phyloP scores from a whole-genome alignment of 2,797 vertebrate species.

The Varecia variegata region DNA sequence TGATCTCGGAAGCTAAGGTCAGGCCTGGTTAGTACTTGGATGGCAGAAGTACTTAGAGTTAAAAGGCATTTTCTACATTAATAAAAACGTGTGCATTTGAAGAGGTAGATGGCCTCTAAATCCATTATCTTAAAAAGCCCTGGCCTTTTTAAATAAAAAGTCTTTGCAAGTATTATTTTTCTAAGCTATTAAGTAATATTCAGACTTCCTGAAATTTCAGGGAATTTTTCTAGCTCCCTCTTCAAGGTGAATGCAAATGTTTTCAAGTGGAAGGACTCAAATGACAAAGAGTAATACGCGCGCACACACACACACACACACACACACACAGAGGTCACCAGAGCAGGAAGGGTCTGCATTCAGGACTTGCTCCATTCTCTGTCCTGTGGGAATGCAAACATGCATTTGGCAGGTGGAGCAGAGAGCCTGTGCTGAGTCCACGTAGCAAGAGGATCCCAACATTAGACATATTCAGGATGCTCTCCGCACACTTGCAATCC shows the following conservation, averaged over 20 bases:
- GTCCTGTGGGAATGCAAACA: background rate
- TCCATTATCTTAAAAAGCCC: constrained; percentile 63
- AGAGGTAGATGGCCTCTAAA: constrained; percentile 13
- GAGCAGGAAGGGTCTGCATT: background rate
- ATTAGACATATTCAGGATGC: background rate
- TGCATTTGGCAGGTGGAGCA: background rate
- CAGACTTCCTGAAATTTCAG: constrained; percentile 10
- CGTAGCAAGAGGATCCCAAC: background rate
- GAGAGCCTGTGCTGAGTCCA: background rate
- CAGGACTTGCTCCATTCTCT: background rate
- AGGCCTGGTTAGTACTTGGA: too few relatives aligned
- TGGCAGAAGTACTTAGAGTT: background rate
- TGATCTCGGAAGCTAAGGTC: too few relatives aligned
- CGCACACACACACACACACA: background rate
- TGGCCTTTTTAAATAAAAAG: constrained; percentile 36
- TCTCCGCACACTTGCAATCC: background rate
- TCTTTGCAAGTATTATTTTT: constrained; percentile 43
- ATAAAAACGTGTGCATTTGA: background rate
- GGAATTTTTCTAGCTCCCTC: background rate
- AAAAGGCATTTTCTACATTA: background rate
- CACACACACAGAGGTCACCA: background rate
- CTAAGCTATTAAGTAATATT: constrained; percentile 49
- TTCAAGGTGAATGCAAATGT: constrained; percentile 19
- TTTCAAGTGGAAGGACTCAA: background rate
- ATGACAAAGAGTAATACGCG: background rate